phyloP scores from a whole-genome alignment of 2,888 invertebrate genomes.

The Myathropa florea region DNA sequence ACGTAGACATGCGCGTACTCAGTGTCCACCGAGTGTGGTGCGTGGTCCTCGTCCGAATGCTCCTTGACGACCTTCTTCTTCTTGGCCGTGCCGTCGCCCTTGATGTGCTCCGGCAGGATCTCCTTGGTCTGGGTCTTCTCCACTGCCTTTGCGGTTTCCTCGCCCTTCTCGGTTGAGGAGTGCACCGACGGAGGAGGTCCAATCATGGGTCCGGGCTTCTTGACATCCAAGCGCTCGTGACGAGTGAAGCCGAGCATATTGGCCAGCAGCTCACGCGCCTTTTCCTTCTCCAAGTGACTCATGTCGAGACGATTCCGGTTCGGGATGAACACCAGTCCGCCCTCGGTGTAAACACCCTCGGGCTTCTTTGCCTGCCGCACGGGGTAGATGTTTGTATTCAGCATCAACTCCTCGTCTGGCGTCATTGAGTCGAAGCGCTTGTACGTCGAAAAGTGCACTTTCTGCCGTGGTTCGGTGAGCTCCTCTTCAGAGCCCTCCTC shows the following conservation, averaged over 20 bases:
- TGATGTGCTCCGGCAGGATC: conserved; percentile 78
- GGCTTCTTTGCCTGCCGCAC: conserved; percentile 55
- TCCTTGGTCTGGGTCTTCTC: conserved; percentile 76
- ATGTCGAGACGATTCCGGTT: conserved; percentile 72
- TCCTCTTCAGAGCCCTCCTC: too few relatives aligned
- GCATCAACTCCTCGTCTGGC: conserved; percentile 78
- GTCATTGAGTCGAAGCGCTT: conserved; percentile 75
- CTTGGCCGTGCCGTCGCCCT: conserved; percentile 77
- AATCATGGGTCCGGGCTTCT: conserved; percentile 94
- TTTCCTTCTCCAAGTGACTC: conserved; percentile 79
- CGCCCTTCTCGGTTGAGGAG: conserved; percentile 61
- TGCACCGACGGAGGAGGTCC: conserved; percentile 77
- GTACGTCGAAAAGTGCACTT: conserved; percentile 74
- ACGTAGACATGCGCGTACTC: conserved; percentile 90
- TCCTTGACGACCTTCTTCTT: conserved; percentile 78
- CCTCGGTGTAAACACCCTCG: conserved; percentile 83
- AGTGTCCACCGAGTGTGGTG: conserved; percentile 86
- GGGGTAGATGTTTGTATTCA: conserved; percentile 77
- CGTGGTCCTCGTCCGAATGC: conserved; percentile 82
- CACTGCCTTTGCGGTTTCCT: conserved; percentile 54
- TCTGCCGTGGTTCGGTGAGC: too few relatives aligned
- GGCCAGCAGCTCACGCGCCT: conserved; percentile 83
- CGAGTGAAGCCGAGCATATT: conserved; percentile 91
- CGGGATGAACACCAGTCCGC: conserved; percentile 83
- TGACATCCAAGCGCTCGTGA: conserved; percentile 94